Evolutionary conservation across 2,113 vertebrate species (phyloP), one percentile per base, ranked within the genome.

Genomic region (Neolamprologus sp.): DNA sequence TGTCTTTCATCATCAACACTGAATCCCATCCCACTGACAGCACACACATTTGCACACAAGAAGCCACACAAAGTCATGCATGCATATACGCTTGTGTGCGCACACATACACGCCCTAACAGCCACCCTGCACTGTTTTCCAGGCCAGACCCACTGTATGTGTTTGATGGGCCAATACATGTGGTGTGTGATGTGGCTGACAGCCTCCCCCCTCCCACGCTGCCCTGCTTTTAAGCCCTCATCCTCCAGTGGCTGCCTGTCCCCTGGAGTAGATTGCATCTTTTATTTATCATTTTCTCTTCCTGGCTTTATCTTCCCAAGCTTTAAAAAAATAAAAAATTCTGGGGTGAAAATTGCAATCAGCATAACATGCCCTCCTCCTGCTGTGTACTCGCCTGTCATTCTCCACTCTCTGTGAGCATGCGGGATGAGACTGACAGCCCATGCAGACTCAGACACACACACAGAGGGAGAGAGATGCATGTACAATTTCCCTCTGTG

Each of bases 181-280:
- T 91, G 88, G 87, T 92, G 92, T 94, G 93, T 95, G 94, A 95
- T 95, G 94, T 95, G 89, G 93, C 82, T 96, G 95, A 95, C 95
- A 95, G 92, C 92, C 19, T 37, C 19, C 88, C 89, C 91, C 90
- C 93, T 93, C 95, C 94, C 93, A 93, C 89, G 92, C 91, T 93
- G 87, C 91, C 89, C 94, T 95, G 93, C 94, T 95, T 95, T 95
- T 94, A 95, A 95, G 91, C 94, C 94, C 93, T 94, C 92, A 90
- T 95, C 91, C 94, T 95, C 95, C 92, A 94, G 94, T 95, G 95
- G 93, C 95, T 92, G 95, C 94, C 92, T 96, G 95, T 95, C 95
- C 83, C 95, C 97, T 96, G 96, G 96, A 97, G 97, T 97, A 98
- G 98, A 99, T 95, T 98, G 97, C 97, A 98, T 98, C 97, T 99